phyloP scores from a whole-genome alignment of 1,140 invertebrate species.

The Trissolcus basalis region DNA sequence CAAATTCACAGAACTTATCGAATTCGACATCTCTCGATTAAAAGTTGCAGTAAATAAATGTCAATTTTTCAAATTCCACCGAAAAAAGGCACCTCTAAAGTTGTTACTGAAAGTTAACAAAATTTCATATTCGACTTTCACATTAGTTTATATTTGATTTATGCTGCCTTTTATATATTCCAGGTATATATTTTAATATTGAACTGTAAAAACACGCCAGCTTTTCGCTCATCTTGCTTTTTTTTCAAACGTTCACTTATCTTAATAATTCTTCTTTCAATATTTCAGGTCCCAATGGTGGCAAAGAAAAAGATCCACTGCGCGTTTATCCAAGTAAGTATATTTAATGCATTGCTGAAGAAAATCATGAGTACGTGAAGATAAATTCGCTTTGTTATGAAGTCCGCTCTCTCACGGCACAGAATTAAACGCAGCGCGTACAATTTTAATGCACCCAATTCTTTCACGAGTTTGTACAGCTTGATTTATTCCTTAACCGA shows the following conservation, averaged over 20 bases:
- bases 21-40: too few species aligned
- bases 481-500: not conserved
- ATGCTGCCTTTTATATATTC: too few species aligned
- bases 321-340: constrained; percentile 69
- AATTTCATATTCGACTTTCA: too few species aligned
- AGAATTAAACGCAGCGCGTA: constrained; percentile 16
- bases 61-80: too few species aligned
- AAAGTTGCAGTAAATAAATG: too few species aligned
- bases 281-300: constrained; percentile 52
- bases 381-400: constrained; percentile 25
- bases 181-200: too few species aligned
- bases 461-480: not conserved
- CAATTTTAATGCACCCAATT: constrained; percentile 18
- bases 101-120: too few species aligned
- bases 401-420: not conserved
- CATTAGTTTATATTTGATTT: too few species aligned
- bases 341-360: constrained; percentile 31
- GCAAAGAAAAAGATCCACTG: constrained; percentile 52
- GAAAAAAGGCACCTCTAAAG: too few species aligned
- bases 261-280: constrained; percentile 54
- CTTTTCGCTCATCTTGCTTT: constrained; percentile 14
- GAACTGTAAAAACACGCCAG: constrained; percentile 4
- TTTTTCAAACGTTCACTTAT: constrained; percentile 39
- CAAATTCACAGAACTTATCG: too few species aligned
- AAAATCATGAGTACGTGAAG: constrained; percentile 30